Evolutionary conservation across 1,140 invertebrate genomes (phyloP).

Genomic region (Drosophila truncata): DNA sequence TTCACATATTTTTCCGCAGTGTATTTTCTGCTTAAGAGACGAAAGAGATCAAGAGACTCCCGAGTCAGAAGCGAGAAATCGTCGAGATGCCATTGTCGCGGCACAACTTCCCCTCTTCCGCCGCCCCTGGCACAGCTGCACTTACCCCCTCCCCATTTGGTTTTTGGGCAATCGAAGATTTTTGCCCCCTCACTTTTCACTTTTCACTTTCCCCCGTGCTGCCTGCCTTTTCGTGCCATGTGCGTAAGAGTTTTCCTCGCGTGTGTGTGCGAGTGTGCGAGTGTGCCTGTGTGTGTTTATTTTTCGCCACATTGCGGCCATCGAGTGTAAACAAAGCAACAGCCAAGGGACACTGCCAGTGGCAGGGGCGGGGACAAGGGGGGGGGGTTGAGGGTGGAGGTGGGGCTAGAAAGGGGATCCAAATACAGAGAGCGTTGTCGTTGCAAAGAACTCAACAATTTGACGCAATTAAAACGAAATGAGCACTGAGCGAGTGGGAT

Average conservation of each 20-base stretch:
- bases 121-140: constrained; percentile 14
- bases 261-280: constrained; percentile 4
- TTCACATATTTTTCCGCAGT: background rate
- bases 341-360: constrained; percentile 7
- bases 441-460: constrained; percentile 47
- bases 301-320: constrained; percentile 69
- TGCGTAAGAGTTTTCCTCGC: constrained; percentile 37
- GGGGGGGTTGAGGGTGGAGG: too few relatives aligned
- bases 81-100: constrained; percentile 36
- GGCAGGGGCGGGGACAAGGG: background rate
- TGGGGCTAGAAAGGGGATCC: background rate
- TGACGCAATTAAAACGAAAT: constrained; percentile 61
- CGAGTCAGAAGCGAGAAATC: constrained; percentile 20
- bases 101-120: constrained; percentile 3
- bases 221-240: constrained; percentile 35
- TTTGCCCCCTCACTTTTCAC: constrained; percentile 15
- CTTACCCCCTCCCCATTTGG: background rate
- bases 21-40: background rate
- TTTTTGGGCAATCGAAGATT: constrained; percentile 52
- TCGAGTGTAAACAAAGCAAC: constrained; percentile 53
- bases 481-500: constrained; percentile 28
- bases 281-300: constrained; percentile 45
- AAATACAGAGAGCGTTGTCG: background rate
- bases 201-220: constrained; percentile 19
- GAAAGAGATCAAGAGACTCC: background rate